These are phyloP conservation scores for Andrena praecox DNA, from an alignment of 2,888 invertebrate species.

Conservation along the genomic window DNA sequence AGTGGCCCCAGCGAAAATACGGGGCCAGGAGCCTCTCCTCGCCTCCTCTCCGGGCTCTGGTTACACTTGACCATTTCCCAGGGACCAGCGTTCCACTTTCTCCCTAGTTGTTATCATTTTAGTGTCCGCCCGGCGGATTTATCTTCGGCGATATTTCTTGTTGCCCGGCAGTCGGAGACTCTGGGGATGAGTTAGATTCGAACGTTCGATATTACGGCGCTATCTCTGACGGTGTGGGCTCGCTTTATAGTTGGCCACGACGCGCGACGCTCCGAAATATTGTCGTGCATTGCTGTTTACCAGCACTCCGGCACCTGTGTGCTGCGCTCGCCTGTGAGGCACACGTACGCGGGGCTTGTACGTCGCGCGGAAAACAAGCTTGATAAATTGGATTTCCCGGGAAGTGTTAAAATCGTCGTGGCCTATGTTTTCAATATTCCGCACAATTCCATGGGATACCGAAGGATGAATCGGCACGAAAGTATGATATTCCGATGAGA, in stretches of 20 bases:
- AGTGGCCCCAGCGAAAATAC: slow-evolving; percentile 24
- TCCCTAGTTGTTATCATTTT: slow-evolving; percentile 47
- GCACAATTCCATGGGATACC: background rate
- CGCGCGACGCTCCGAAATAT: slow-evolving; percentile 38
- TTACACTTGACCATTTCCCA: slow-evolving; percentile 11
- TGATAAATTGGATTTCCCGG: slow-evolving; percentile 24
- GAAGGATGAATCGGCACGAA: background rate
- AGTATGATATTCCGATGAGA: background rate
- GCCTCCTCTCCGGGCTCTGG: background rate
- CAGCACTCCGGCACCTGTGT: background rate
- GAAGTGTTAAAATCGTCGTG: background rate
- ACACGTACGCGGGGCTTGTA: background rate
- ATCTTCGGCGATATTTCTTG: slow-evolving; percentile 48
- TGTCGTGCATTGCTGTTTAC: slow-evolving; percentile 30
- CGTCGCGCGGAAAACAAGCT: slow-evolving; percentile 18
- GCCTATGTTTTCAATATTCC: slow-evolving; percentile 13
- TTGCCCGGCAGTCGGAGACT: slow-evolving; percentile 11
- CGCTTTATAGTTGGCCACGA: slow-evolving; percentile 38
- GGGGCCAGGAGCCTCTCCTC: background rate
- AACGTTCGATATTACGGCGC: slow-evolving; percentile 48
- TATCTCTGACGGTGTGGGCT: slow-evolving; percentile 31
- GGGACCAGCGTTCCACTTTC: slow-evolving; percentile 37
- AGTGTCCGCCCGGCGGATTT: slow-evolving; percentile 34
- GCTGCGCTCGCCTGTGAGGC: background rate
- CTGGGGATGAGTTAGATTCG: slow-evolving; percentile 53